Evolutionary conservation across 2,113 vertebrate genomes (phyloP).

Genomic region (Alaudala cheleensis): DNA sequence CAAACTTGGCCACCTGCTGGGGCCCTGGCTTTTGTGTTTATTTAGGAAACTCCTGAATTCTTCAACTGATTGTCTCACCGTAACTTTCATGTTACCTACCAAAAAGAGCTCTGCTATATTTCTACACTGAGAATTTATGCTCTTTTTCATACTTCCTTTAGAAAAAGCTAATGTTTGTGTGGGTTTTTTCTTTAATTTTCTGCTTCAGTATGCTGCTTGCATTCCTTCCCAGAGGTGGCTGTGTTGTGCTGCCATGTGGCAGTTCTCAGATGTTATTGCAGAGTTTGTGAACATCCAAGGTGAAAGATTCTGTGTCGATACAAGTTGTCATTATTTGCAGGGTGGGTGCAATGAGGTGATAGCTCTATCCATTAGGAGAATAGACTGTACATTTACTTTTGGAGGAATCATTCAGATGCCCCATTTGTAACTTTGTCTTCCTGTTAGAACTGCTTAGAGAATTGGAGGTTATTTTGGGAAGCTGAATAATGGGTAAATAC

Average conservation of each 20-base stretch:
- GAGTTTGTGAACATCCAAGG: not conserved
- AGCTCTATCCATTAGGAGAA: not conserved
- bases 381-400: not conserved
- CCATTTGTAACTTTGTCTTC: not conserved
- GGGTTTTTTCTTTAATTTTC: not conserved
- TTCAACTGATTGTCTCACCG: conserved; percentile 68
- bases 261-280: not conserved
- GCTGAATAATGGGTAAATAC: conserved; percentile 37
- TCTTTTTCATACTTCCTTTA: not conserved
- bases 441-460: conserved; percentile 23
- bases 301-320: not conserved
- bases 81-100: conserved; percentile 20
- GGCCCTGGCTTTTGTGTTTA: conserved; percentile 77
- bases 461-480: conserved; percentile 54
- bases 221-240: conserved; percentile 39
- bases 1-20: conserved; percentile 82
- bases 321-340: not conserved
- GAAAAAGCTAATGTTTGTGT: not conserved
- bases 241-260: not conserved
- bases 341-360: not conserved
- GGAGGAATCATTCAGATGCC: not conserved
- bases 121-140: not conserved
- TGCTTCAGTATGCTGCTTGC: not conserved
- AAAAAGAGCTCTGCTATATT: not conserved
- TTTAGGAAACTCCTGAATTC: conserved; percentile 74